These are phyloP conservation scores for Marmota monax DNA, from an alignment of 2,113 vertebrate genomes.

Conservation along the genomic window DNA sequence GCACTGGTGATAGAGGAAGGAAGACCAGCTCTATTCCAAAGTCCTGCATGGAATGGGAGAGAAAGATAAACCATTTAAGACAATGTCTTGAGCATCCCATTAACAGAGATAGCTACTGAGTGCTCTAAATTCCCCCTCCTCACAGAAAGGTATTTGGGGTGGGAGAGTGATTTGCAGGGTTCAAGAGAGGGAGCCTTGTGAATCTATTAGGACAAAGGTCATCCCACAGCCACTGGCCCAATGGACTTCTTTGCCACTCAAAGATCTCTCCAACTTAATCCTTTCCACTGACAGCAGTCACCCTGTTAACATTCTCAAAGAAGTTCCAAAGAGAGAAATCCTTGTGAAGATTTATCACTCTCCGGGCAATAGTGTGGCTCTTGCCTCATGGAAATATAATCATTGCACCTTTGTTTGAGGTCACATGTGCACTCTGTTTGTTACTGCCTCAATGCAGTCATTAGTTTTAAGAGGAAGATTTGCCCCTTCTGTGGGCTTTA, in stretches of 20 bases:
- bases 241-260: neutral
- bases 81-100: neutral
- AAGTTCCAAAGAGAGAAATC: slow-evolving; percentile 55
- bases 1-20: neutral
- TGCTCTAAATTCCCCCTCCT: neutral
- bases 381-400: neutral
- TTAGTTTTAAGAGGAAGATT: slow-evolving; percentile 5
- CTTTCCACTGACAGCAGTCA: neutral
- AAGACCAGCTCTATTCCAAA: neutral
- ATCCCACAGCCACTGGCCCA: neutral
- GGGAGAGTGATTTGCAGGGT: neutral
- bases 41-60: neutral
- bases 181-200: neutral
- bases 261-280: slow-evolving; percentile 13
- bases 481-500: slow-evolving; percentile 9
- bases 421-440: neutral
- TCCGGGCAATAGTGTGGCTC: neutral
- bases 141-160: neutral
- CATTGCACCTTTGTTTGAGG: neutral
- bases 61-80: slow-evolving; percentile 36
- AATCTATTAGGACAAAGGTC: slow-evolving; percentile 13
- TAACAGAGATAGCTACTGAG: neutral
- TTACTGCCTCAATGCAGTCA: neutral
- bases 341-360: slow-evolving; percentile 55
- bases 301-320: slow-evolving; percentile 40